These are phyloP conservation scores for Apogon talboti DNA, from an alignment of 2,797 vertebrate species.

Conservation along the genomic window DNA sequence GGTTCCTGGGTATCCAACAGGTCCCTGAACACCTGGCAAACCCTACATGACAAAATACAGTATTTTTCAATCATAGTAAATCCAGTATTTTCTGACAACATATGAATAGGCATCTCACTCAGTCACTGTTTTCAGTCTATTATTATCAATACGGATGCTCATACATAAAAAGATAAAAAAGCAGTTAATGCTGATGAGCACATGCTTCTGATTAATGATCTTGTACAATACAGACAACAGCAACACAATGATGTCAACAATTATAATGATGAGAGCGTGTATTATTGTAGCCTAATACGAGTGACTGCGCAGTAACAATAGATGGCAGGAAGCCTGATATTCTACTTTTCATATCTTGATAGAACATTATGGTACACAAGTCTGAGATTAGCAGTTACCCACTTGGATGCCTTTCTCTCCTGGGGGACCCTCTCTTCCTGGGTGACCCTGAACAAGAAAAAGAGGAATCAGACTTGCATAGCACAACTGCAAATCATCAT, in stretches of 20 bases:
- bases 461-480: conserved; percentile 30
- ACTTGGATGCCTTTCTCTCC: conserved; percentile 93
- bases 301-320: conserved; percentile 27
- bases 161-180: conserved; percentile 25
- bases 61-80: conserved; percentile 6
- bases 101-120: conserved; percentile 19
- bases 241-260: conserved; percentile 16
- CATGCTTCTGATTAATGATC: conserved; percentile 23
- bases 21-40: conserved; percentile 85
- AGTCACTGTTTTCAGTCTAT: conserved; percentile 16
- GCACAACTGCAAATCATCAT: conserved; percentile 31
- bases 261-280: conserved; percentile 39
- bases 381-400: conserved; percentile 63
- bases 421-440: conserved; percentile 90
- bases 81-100: conserved; percentile 11
- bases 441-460: conserved; percentile 87
- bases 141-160: conserved; percentile 7
- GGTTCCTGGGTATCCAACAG: conserved; percentile 90
- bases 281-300: conserved; percentile 29
- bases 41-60: conserved; percentile 78
- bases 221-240: conserved; percentile 44
- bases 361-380: conserved; percentile 4
- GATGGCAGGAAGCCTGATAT: conserved; percentile 18
- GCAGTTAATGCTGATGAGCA: conserved; percentile 29
- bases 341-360: conserved; percentile 29